Evolutionary conservation across 2,888 invertebrate species (phyloP), one percentile per base, ranked within the genome.

Genomic region (Orthosia incerta): DNA sequence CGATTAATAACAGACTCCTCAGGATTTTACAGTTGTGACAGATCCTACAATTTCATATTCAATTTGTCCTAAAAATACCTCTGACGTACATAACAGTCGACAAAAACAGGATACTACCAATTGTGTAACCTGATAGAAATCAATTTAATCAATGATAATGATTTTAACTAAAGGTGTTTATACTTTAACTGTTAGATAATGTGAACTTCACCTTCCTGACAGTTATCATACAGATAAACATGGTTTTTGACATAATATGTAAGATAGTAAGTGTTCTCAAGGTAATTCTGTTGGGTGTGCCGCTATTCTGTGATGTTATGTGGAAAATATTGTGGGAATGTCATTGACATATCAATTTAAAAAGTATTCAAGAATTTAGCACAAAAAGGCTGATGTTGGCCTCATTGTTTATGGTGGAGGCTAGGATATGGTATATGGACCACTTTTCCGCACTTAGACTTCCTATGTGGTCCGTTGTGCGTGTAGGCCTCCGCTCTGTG

Each of bases 131-230:
- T 69, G 75, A 79, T 74, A 68, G 31, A 76, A 63, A 79, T 78
- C 56, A 16, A 50, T 77, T 65, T 51, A 67, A 79, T 77, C 78
- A 57, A 61, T 46, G 77, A 79, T 66, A 69, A 77, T 76, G 53
- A 62, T n/a, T 65, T 67, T 60, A 71, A 82, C 76, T 70, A 77
- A 71, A 71, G 56, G 69, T 76, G 66, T 82, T 75, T 76, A 77
- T 56, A 71, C 76, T 80, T 80, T 72, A 87, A 81, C 74, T 77
- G 80, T 62, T 45, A 67, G 87, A 89, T 91, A 89, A 88, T 83
- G 57, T 90, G 91, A 91, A 92, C 90, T 93, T 92, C 90, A 92
- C 92, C 92, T 93, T 92, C 83, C 81, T 84, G 55, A 50, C 70
- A 79, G 81, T 79, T 90, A 91, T 92, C 89, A 76, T 9, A 16